Evolutionary conservation across 2,888 invertebrate species (phyloP).

Genomic region (Schrankia costaestrigalis): DNA sequence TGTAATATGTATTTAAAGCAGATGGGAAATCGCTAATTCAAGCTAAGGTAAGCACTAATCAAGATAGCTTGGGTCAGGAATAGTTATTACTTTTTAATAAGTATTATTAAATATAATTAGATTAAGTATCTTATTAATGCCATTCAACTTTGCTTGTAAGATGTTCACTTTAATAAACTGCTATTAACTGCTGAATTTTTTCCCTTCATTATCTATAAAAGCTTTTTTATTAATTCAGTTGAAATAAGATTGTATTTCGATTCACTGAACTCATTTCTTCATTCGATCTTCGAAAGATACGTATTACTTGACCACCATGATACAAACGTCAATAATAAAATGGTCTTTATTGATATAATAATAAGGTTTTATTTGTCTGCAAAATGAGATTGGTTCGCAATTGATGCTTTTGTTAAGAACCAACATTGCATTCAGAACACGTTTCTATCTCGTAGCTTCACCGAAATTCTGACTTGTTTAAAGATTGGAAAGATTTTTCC

Average conservation of each 20-base stretch:
- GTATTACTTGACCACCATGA: constrained; percentile 12
- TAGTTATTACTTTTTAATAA: too few relatives aligned
- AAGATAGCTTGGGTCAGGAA: too few relatives aligned
- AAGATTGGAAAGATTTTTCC: constrained; percentile 23
- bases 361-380: constrained; percentile 5
- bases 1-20: too few relatives aligned
- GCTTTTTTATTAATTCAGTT: too few relatives aligned
- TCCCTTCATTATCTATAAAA: too few relatives aligned
- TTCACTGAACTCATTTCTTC: constrained; percentile 29
- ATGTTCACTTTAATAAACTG: too few relatives aligned
- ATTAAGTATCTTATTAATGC: too few relatives aligned
- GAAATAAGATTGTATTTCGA: constrained; percentile 17
- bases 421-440: constrained; percentile 24
- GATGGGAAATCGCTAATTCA: too few relatives aligned
- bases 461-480: constrained; percentile 23
- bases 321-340: neutral
- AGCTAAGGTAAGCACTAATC: too few relatives aligned
- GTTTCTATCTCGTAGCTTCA: constrained; percentile 21
- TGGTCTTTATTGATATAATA: neutral
- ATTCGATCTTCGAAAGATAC: constrained; percentile 22
- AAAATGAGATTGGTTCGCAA: neutral
- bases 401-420: constrained; percentile 16
- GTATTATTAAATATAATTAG: too few relatives aligned
- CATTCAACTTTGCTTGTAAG: too few relatives aligned
- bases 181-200: too few relatives aligned